phyloP scores from a whole-genome alignment of 1,140 invertebrate genomes.

The Procambarus clarkii region DNA sequence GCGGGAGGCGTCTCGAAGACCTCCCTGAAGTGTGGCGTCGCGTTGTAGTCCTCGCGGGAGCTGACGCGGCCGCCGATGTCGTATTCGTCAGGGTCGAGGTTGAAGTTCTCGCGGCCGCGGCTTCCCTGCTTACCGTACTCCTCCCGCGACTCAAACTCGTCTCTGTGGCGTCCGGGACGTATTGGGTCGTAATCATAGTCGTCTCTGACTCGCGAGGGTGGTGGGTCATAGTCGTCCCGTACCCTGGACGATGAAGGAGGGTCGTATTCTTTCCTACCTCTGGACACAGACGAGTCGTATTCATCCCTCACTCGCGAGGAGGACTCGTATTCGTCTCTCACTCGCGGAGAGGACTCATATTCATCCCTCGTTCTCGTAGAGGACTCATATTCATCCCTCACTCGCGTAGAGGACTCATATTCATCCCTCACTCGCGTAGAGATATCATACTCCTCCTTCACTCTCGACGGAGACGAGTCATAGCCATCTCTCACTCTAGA shows the following conservation, averaged over 20 bases:
- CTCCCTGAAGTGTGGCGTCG: slow-evolving; percentile 18
- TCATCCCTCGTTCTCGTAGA: slow-evolving; percentile 25
- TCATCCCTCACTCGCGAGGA: slow-evolving; percentile 9
- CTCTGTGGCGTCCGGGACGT: slow-evolving; percentile 4
- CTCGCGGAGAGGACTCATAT: slow-evolving; percentile 25
- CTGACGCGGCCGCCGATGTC: background rate
- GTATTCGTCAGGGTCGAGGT: slow-evolving; percentile 3
- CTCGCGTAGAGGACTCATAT: slow-evolving; percentile 4
- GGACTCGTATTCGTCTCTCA: slow-evolving; percentile 48
- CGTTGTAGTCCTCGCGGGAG: background rate
- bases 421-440: slow-evolving; percentile 44
- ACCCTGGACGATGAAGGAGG: slow-evolving; percentile 1
- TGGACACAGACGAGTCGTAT: slow-evolving; percentile 10
- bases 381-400: slow-evolving; percentile 44
- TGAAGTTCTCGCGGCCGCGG: slow-evolving; percentile 6
- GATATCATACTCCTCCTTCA: slow-evolving; percentile 18
- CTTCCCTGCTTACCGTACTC: slow-evolving; percentile 13
- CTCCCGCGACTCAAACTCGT: slow-evolving; percentile 29
- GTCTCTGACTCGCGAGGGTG: slow-evolving; percentile 15
- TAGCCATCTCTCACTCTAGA: slow-evolving; percentile 34
- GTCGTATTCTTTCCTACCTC: slow-evolving; percentile 25
- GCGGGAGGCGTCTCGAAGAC: background rate
- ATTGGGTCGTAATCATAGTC: slow-evolving; percentile 38
- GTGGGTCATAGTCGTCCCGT: slow-evolving; percentile 35
- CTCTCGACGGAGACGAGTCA: slow-evolving; percentile 27